Percentiles rank a stretch among this genome's conserved stretches.
Evolutionary conservation across 1,140 invertebrate genomes (phyloP).

Genomic region (Agrypnia vestita): DNA sequence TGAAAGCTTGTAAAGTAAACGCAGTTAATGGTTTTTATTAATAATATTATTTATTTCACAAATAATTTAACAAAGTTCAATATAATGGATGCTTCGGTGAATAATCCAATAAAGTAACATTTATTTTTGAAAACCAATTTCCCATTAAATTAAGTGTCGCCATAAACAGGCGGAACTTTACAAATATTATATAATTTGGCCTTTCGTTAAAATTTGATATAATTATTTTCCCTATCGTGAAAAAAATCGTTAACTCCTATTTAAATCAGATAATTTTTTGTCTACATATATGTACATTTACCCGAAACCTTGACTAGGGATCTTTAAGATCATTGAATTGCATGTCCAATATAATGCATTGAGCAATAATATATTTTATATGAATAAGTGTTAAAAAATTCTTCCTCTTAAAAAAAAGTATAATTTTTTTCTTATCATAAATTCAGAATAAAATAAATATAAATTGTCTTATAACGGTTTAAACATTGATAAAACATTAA

Average conservation of each 20-base stretch:
- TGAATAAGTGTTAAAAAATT: background rate
- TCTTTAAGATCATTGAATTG: background rate
- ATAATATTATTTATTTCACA: conserved; percentile 34
- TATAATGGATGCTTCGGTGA: conserved; percentile 7
- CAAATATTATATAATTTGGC: conserved; percentile 30
- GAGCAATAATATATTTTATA: background rate
- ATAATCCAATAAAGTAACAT: background rate
- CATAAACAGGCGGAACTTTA: background rate
- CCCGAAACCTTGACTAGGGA: background rate
- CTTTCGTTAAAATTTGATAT: background rate
- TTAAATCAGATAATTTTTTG: conserved; percentile 11
- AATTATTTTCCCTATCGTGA: background rate
- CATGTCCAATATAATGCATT: background rate
- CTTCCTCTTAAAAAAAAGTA: background rate
- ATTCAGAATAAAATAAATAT: no score
- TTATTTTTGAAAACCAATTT: conserved; percentile 2
- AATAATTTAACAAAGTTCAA: conserved; percentile 19
- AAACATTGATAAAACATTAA: background rate
- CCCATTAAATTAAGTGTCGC: background rate
- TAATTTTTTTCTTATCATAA: background rate
- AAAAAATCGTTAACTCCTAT: conserved; percentile 6
- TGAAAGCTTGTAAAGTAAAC: background rate
- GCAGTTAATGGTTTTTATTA: conserved; percentile 3
- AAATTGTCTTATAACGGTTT: background rate
- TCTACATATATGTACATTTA: background rate